Evolutionary conservation across 1,140 invertebrate species (phyloP), one percentile per base, ranked within the genome.

Genomic region (Armadillidium nasatum): DNA sequence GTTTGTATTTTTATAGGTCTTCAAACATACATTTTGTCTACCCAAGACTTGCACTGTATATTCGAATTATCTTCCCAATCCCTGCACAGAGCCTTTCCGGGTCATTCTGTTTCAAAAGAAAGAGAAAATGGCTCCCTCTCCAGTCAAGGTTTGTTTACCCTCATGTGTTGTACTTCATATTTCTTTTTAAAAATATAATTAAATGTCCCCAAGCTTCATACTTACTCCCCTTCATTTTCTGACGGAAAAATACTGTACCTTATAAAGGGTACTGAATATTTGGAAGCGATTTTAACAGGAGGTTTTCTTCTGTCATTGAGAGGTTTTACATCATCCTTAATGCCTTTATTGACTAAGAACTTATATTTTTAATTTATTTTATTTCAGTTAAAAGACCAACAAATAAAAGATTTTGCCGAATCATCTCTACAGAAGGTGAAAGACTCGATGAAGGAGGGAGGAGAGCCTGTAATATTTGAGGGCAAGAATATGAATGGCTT

Each of bases 361-460:
- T 13, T 71, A 71, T 43, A 72, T 43, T 23, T 66, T 44, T 10
- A 33, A 33, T 33, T 33, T 33, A 33, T 33, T 33, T 33, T 33
- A 3, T 33, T 6, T 33, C 70, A 78, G 77, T 70, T 78, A 54
- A 54, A 60, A 69, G 77, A 78, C 22, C 70, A 75, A 23, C 60
- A 45, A 33, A 69, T 73, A n/a, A n/a, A n/a, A n/a, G n/a, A 72
- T 19, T 78, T 78, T 44, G 66, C 75, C 70, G 44, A 45, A 50
- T 73, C 74, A 68, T 50, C 74, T 3, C 70, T 75, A 21, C 50
- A 71, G 11, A 72, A 73, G 46, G 72, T 78, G 45, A 23, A 75
- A 82, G 60, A 21, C 46, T 73, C 72, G 10, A 72, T 75, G 71
- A 44, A 11, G 15, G 70, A 75, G 21, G 71, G 72, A 66, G 71